A percentile compares a stretch with the other conserved stretches of the same genome.
phyloP scores from a whole-genome alignment of 2,888 invertebrate species.

The Coecobrya sp. region DNA sequence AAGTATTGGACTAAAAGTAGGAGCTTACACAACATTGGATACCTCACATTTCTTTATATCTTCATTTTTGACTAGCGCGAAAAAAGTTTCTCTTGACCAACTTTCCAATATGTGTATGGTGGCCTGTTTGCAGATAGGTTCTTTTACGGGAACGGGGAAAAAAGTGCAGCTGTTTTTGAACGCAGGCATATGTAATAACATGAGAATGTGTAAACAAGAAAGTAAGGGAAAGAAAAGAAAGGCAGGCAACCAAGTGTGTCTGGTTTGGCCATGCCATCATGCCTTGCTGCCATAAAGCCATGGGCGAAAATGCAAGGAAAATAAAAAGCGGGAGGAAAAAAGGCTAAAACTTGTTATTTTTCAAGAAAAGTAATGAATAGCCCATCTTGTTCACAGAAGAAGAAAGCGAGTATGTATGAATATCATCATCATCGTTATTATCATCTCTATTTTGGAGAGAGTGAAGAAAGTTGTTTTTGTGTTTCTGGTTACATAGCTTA shows the following conservation, averaged over 20 bases:
- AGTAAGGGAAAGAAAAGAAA: background rate
- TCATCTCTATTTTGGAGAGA: slow-evolving; percentile 1
- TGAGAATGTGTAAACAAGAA: background rate
- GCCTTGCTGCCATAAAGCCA: background rate
- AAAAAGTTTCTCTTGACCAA: slow-evolving; percentile 23
- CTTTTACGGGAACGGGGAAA: background rate
- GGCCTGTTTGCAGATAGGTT: background rate
- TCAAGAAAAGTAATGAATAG: slow-evolving; percentile 28
- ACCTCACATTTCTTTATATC: background rate
- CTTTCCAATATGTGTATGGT: background rate
- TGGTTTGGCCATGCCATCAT: slow-evolving; percentile 18
- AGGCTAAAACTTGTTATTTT: background rate
- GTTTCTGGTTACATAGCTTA: slow-evolving; percentile 11
- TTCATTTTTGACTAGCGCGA: slow-evolving; percentile 7
- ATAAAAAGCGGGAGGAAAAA: background rate
- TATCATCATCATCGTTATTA: slow-evolving; percentile 26
- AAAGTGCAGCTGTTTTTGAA: slow-evolving; percentile 43
- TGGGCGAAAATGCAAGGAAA: background rate
- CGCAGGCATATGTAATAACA: background rate
- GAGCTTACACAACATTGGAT: background rate
- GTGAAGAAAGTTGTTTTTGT: slow-evolving; percentile 36
- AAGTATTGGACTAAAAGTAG: background rate
- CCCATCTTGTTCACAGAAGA: background rate
- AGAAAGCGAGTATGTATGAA: slow-evolving; percentile 31
- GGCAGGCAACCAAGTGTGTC: background rate